Base-by-base conservation (phyloP, 2,888 invertebrate species). In the Molanna angustata region DNA sequence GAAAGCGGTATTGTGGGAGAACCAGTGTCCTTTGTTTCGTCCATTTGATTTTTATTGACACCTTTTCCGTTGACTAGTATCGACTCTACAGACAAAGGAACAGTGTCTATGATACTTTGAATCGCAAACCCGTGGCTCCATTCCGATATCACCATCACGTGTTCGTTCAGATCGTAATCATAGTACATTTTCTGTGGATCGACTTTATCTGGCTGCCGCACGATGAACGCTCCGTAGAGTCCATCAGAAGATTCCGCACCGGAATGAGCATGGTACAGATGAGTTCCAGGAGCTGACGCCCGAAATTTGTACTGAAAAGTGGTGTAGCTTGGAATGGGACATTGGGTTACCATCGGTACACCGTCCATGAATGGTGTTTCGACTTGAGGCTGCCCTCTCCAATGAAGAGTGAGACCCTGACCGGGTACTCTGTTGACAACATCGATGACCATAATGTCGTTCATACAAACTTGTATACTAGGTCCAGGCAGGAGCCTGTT, bases 351-450 rank as follows among this genome's bases (percentile, higher is more conserved):
- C 78, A 86, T 80, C 1, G 88, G 85, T n/a, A 84, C 83, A 3
- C 88, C 88, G 60, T 88, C 88, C 87, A 88, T 88, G 64, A 82
- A 85, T 0, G 86, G 86, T 6, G 86, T 81, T 72, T 74, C 82
- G 59, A 81, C 69, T 69, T 78, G 65, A 63, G 83, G 85, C 59
- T 88, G 88, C 1, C 90, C 91, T 58, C 90, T 82, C 89, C 90
- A 91, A 68, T 91, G 90, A 44, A 91, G 77, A 1, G 86, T 80
- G 0, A 86, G 73, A 0, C 84, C 83, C 63, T 86, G 83, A 1
- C 85, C 85, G 0, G 85, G 84, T 45, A 90, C 78, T 59, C 82
- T 76, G 64, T 90, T 90, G 3, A 83, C 79, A 1, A 90, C 85
- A 63, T 89, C 88, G 1, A 89, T 85, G 1, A 88, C 82, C 3